Percentiles rank a stretch among this genome's conserved stretches.
Evolutionary conservation across 1,140 invertebrate species (phyloP).

Genomic region (Matsumurasca onukii): DNA sequence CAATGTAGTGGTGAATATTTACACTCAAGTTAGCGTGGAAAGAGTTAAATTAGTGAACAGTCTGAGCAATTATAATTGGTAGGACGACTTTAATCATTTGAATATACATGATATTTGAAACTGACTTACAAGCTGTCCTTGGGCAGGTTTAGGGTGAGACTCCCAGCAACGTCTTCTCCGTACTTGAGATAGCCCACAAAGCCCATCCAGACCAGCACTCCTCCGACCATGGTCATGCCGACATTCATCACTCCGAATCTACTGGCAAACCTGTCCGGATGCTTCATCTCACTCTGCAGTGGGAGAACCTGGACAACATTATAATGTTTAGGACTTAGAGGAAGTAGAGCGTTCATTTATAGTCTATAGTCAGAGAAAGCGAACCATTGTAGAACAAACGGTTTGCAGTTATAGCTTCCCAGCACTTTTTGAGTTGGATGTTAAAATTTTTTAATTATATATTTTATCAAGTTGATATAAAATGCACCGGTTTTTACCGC

Average conservation of each 20-base stretch:
- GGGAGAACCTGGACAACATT: slow-evolving; percentile 60
- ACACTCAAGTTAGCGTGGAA: no score
- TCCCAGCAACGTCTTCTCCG: slow-evolving; percentile 62
- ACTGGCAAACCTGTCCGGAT: slow-evolving; percentile 75
- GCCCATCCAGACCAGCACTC: slow-evolving; percentile 83
- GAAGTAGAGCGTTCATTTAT: not conserved
- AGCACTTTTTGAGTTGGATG: no score
- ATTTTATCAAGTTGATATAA: no score
- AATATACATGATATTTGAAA: no score
- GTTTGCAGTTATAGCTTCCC: no score
- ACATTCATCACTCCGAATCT: slow-evolving; percentile 82
- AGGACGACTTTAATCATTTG: no score
- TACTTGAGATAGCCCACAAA: slow-evolving; percentile 86
- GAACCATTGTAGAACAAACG: no score
- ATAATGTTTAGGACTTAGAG: not conserved
- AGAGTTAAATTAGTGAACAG: no score
- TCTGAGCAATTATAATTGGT: no score
- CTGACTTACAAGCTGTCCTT: slow-evolving; percentile 62
- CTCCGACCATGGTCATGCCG: slow-evolving; percentile 80
- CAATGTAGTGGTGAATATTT: no score
- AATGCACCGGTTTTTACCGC: no score
- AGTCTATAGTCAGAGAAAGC: not conserved
- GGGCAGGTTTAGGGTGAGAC: slow-evolving; percentile 75
- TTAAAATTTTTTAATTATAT: no score
- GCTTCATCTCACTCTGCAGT: slow-evolving; percentile 81